Base-by-base conservation (phyloP, 2,797 vertebrate species). In the Stomatorhinus walkeri region DNA sequence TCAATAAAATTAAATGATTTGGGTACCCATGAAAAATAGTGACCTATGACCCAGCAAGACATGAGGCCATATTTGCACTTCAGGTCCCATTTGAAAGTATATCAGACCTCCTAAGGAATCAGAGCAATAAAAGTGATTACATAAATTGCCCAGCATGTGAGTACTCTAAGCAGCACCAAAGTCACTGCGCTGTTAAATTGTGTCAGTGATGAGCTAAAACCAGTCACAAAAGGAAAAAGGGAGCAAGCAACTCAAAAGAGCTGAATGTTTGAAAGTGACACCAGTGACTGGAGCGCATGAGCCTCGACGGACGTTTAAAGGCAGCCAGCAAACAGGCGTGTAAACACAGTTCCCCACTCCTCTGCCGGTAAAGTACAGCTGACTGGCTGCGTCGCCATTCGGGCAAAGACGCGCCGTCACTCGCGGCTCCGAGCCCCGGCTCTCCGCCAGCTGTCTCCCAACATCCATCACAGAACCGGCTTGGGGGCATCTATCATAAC, bases 341-440 rank as follows among this genome's bases (percentile, higher is more conserved):
- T 49, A 61, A 87, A 64, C 43, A 36, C 24, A 85, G 88, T 86
- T 22, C 48, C 14, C 56, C 24, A 88, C 89, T 91, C 87, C 90
- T 90, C 90, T 91, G 40, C 79, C 59, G 91, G 32, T 8, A n/a
- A 79, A 43, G 72, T 79, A 43, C 16, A 43, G 6, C 76, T 81
- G 76, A 81, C 76, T 36, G 36, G 6, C 40, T 81, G 76, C 40
- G 22, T 43, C 10, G 19, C 43, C 40, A 81, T 14, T n/a, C 3
- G 40, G 76, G 40, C 76, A 46, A 4, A 81, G 76, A 46, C 76
- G 8, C 40, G 19, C 76, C 19, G 10, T 46, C 76, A 43, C 40
- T 76, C 76, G 19, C 4, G 7, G 76, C 36, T 40, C 36, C 19
- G 0, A 81, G 40, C 36, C 10, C n/a, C 40, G 40, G 19, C 76